A percentile compares a stretch with the other conserved stretches of the same genome.
Conservation (phyloP, 2,888 invertebrate species). For the Sphinx pinastri region DNA sequence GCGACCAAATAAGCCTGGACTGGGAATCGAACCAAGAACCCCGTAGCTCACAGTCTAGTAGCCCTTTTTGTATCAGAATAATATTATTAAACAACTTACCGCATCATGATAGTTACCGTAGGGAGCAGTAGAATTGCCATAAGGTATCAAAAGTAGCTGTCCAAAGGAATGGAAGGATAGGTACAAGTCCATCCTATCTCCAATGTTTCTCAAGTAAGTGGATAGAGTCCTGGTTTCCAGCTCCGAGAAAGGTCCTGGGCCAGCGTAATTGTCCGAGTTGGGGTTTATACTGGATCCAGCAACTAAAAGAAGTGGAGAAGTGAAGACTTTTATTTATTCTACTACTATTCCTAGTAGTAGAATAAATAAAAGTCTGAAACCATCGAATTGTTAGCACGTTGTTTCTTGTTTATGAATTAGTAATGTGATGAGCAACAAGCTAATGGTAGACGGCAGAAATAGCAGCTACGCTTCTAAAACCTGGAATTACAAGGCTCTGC, state of each 20-base stretch:
- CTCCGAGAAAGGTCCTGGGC: conserved; percentile 82
- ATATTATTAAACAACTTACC: conserved; percentile 43
- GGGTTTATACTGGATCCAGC: conserved; percentile 64
- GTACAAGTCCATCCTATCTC: conserved; percentile 68
- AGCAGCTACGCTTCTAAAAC: no score
- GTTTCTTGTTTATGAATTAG: no score
- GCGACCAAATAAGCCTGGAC: background rate
- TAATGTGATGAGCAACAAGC: no score
- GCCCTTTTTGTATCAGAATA: background rate
- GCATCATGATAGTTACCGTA: conserved; percentile 58
- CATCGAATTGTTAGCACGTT: no score
- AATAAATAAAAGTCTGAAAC: no score
- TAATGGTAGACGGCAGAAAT: no score
- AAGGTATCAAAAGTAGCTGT: conserved; percentile 87
- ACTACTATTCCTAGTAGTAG: no score
- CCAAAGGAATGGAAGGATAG: conserved; percentile 88
- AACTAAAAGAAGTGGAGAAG: conserved; percentile 45
- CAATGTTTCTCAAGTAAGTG: conserved; percentile 45
- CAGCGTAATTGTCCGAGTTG: conserved; percentile 78
- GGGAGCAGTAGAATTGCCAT: conserved; percentile 57
- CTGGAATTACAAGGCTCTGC: no score
- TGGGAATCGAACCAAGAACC: no score
- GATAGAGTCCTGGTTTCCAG: conserved; percentile 72
- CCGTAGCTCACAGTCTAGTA: no score
- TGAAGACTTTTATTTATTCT: no score